Conservation (phyloP, 2,888 invertebrate genomes). For the Calliphora vomitoria region DNA sequence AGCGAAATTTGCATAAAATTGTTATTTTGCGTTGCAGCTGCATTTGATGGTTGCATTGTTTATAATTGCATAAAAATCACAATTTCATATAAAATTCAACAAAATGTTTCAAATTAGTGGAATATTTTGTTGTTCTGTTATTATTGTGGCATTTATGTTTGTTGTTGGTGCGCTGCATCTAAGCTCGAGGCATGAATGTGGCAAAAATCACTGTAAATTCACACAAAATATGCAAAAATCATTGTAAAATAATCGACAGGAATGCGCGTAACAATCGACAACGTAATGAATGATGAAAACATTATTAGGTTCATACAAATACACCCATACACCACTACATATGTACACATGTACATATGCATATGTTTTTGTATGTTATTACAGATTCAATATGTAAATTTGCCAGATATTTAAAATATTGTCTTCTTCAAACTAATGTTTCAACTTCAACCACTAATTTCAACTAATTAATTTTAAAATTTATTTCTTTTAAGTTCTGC, state of each 20-base stretch:
- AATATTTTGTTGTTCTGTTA: background rate
- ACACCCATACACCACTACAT: background rate
- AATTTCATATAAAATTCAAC: slow-evolving; percentile 24
- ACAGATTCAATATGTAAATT: no score
- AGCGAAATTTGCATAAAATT: slow-evolving; percentile 52
- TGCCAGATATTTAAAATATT: no score
- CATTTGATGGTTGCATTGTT: slow-evolving; percentile 17
- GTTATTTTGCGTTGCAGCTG: slow-evolving; percentile 39
- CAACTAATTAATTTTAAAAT: no score
- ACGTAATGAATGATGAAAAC: slow-evolving; percentile 2
- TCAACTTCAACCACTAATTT: no score
- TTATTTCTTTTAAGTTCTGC: no score
- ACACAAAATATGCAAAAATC: slow-evolving; percentile 51
- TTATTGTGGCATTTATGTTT: background rate
- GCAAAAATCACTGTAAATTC: slow-evolving; percentile 52
- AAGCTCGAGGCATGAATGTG: slow-evolving; percentile 22
- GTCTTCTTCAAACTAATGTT: no score
- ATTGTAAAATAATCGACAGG: slow-evolving; percentile 28
- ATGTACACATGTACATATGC: background rate
- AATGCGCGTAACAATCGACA: slow-evolving; percentile 12
- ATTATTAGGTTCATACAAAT: background rate
- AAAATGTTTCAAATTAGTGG: slow-evolving; percentile 53
- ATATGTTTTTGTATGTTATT: background rate
- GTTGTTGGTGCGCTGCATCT: background rate
- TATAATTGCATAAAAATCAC: slow-evolving; percentile 42